A percentile compares a stretch with the other conserved stretches of the same genome.
Evolutionary conservation across 2,113 vertebrate genomes (phyloP).

Genomic region (Gadus chalcogrammus): DNA sequence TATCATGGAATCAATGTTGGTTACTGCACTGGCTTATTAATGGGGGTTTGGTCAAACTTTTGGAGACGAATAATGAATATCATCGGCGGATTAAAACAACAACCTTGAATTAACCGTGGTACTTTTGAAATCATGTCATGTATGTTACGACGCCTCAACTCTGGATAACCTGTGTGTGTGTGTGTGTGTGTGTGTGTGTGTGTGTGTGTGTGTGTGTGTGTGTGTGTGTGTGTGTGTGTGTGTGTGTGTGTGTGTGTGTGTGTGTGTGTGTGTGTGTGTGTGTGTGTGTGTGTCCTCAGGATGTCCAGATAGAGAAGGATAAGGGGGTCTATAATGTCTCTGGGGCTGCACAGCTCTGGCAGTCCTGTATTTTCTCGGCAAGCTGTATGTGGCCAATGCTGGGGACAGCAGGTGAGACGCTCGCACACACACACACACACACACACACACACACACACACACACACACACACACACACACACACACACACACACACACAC

Average conservation of each 20-base stretch:
- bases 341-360: slow-evolving; percentile 94
- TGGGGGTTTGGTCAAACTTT: slow-evolving; percentile 33
- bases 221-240: background rate
- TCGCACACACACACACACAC: background rate
- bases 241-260: slow-evolving; percentile 9
- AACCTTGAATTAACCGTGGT: background rate
- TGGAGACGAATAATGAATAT: background rate
- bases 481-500: too few species aligned
- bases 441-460: background rate
- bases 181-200: background rate
- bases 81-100: too few species aligned
- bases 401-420: slow-evolving; percentile 90
- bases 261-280: background rate
- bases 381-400: slow-evolving; percentile 93
- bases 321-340: slow-evolving; percentile 84
- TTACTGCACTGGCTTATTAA: slow-evolving; percentile 63
- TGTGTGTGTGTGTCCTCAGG: slow-evolving; percentile 65
- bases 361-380: slow-evolving; percentile 84
- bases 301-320: slow-evolving; percentile 90
- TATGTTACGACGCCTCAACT: too few species aligned
- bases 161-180: too few species aligned
- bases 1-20: slow-evolving; percentile 56
- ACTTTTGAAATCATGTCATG: background rate
- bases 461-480: slow-evolving; percentile 6
- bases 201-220: slow-evolving; percentile 6